A percentile compares a stretch with the other conserved stretches of the same genome.
phyloP scores from a whole-genome alignment of 2,113 vertebrate genomes.

The Aleadryas rufinucha region DNA sequence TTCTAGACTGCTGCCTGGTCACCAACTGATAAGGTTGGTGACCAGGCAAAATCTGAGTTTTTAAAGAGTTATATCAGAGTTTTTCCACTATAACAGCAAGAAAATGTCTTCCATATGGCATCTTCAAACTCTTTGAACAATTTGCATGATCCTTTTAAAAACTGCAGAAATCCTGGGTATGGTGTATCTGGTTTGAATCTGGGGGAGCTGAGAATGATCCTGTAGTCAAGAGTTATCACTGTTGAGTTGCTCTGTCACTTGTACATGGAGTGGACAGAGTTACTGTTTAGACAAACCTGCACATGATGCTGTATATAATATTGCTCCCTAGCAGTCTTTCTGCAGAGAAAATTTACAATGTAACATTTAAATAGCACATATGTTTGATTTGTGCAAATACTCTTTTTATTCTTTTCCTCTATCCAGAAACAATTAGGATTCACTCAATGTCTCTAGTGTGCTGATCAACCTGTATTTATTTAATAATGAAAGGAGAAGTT shows the following conservation, averaged over 20 bases:
- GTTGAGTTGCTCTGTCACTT: not conserved
- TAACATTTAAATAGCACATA: not conserved
- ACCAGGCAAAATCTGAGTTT: not conserved
- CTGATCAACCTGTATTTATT: fast-evolving
- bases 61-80: fast-evolving
- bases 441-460: no score
- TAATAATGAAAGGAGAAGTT: not conserved
- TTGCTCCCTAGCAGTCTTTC: not conserved
- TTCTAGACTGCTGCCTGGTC: not conserved
- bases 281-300: not conserved
- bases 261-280: fast-evolving
- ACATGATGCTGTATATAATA: fast-evolving
- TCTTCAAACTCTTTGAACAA: not conserved
- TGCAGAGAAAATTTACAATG: not conserved
- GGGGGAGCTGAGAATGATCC: not conserved
- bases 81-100: not conserved
- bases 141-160: not conserved
- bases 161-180: not conserved
- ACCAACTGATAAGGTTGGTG: no score
- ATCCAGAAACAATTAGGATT: not conserved
- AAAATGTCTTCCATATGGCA: not conserved
- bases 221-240: not conserved
- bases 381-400: not conserved
- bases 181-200: not conserved
- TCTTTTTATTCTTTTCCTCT: not conserved